Evolutionary conservation across 1,140 invertebrate species (phyloP), one percentile per base, ranked within the genome.

Genomic region (Mya arenaria): DNA sequence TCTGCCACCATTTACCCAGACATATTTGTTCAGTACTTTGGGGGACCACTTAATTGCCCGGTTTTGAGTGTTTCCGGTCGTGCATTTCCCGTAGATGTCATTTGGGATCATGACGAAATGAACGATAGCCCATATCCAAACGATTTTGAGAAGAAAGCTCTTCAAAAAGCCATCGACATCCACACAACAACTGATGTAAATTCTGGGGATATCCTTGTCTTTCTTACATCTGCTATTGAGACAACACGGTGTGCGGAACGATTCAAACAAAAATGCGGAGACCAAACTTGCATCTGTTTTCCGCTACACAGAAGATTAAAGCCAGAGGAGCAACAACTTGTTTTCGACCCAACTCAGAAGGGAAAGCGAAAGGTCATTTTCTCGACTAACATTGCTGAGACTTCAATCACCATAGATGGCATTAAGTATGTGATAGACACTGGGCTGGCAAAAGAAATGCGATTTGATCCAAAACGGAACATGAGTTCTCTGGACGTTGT

Each of bases 171-270:
- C 56, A 93, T 99, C 74, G 98, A 99, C 92, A 99, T 99, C 88
- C 99, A 99, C 93, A 95, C 97, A 0, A 90, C 90, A 37, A 97
- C 99, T 92, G 96, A 97, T 0, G 91, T 96, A 32, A 98, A 99
- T 1, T 98, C 99, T 93, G 99, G 99, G 0, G 99, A 99, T 93
- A 96, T 99, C 90, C 94, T 99, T 1, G 98, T 99, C 0, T 99
- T 99, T 93, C 94, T 99, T 8, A 99, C 99, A 10, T 87, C 90
- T 8, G 85, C 89, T 23, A n/a, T 82, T 34, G 92, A 92, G 83
- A 91, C 89, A 13, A 88, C 91, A 73, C 86, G 82, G 66, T 90
- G 90, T 75, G 79, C 84, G 63, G 83, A 85, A 25, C 62, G 65
- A 48, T 86, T 90, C 1, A 39, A 82, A 52, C 62, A 39, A 30